Base-by-base conservation (phyloP, 2,888 invertebrate genomes). In the Xiphydria camelus region DNA sequence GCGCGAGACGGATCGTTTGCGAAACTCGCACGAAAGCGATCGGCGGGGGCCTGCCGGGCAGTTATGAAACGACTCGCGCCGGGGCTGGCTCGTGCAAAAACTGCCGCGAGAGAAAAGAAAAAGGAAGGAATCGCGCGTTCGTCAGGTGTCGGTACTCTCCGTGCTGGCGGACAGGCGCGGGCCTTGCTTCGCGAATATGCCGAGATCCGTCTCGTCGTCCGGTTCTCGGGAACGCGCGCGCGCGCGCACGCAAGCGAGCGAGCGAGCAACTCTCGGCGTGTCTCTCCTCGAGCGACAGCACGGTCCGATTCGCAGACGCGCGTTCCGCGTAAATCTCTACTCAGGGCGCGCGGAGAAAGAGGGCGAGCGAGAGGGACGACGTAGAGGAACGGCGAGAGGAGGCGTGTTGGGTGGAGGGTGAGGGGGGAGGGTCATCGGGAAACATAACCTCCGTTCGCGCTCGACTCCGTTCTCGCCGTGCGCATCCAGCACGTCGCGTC, bases 381-480 rank as follows among this genome's bases (percentile, higher is more conserved):
- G 15, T 15, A 19, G 14, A 14, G 34, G 18, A 34, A 19, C 10
- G 5, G 40, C 36, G 43, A 38, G 32, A 35, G 45, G 15, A 12
- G 12, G 42, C 31, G 34, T 6, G 7, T n/a, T 10, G n/a, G 34
- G n/a, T 4, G n/a, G 33, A 33, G 17, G 17, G 17, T 14, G 34
- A 15, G 34, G n/a, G 34, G 17, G 18, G 17, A 3, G 61, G 59
- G 57, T 59, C 59, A 61, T 57, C 61, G 54, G 37, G 63, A 61
- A 62, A 62, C 63, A 63, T 64, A 64, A 64, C 64, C 62, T 63
- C 58, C 46, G 57, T 42, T 18, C 26, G 35, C 26, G 17, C 22
- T 26, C 34, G 12, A 18, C 23, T 21, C 45, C 29, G 9, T 12
- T 15, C 14, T n/a, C 32, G 17, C 17, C 18, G 20, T 23, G 7